phyloP scores from a whole-genome alignment of 2,113 vertebrate species.

The Ciconia boyciana region DNA sequence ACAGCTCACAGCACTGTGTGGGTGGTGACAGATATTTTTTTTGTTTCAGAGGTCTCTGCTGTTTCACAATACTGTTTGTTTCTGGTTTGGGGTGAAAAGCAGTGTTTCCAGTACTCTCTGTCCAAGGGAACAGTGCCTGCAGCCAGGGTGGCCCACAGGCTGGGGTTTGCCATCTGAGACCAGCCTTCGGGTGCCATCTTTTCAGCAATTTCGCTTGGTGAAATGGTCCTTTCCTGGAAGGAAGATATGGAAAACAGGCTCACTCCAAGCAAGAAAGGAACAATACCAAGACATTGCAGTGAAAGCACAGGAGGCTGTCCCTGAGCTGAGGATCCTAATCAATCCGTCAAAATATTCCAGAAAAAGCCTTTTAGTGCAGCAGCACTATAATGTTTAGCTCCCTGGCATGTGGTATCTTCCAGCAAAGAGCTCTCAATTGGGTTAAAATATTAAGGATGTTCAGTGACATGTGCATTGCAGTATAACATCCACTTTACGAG shows the following conservation, averaged over 20 bases:
- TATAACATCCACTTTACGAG: neutral
- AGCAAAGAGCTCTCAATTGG: neutral
- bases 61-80: slow-evolving; percentile 23
- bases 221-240: neutral
- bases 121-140: neutral
- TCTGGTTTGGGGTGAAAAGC: neutral
- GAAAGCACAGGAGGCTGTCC: neutral
- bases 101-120: neutral
- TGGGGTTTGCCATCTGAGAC: neutral
- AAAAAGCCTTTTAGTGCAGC: neutral
- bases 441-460: neutral
- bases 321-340: neutral
- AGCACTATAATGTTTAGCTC: neutral
- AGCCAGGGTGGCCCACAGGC: neutral
- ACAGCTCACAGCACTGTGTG: neutral
- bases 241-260: neutral
- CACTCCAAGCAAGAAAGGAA: neutral
- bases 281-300: neutral
- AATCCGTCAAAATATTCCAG: neutral
- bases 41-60: neutral
- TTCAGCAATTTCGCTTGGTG: neutral
- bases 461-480: neutral
- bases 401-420: neutral
- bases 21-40: neutral
- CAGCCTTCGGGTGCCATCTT: fast-evolving